Evolutionary conservation across 1,140 invertebrate genomes (phyloP).

Genomic region (Plodia interpunctella): DNA sequence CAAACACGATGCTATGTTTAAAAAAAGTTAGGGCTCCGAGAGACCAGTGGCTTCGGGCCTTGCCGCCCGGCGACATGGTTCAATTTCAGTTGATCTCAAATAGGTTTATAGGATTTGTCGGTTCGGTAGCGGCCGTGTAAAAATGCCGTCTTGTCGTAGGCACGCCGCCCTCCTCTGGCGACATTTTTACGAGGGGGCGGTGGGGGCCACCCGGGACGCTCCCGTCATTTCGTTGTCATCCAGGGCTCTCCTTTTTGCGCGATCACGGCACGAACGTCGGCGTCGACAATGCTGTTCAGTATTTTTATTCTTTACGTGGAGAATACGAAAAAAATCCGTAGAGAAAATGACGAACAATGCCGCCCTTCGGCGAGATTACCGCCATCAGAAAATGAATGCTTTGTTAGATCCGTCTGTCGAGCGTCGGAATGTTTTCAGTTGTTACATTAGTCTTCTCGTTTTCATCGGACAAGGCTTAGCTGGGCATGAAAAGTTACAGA

Average conservation of each 20-base stretch:
- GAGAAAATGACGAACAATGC: conserved; percentile 71
- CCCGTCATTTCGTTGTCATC: conserved; percentile 74
- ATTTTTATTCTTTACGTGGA: conserved; percentile 71
- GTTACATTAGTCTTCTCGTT: conserved; percentile 73
- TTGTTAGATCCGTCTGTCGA: conserved; percentile 68
- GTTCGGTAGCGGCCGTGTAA: conserved; percentile 51
- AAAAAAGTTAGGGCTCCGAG: conserved; percentile 46
- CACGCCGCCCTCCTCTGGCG: conserved; percentile 55
- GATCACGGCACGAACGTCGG: conserved; percentile 62
- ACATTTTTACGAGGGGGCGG: conserved; percentile 62
- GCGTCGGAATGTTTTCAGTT: conserved; percentile 63
- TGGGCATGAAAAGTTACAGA: conserved; percentile 53
- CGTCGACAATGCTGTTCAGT: conserved; percentile 73
- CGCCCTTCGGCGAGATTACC: conserved; percentile 72
- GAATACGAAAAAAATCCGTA: conserved; percentile 61
- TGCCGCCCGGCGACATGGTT: conserved; percentile 25
- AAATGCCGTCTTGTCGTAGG: conserved; percentile 73
- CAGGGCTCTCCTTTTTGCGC: conserved; percentile 69
- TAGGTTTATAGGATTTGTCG: conserved; percentile 49
- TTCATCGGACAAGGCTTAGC: conserved; percentile 53
- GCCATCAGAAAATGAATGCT: conserved; percentile 75
- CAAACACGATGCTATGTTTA: conserved; percentile 57
- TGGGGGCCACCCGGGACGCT: conserved; percentile 59
- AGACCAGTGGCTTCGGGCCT: conserved; percentile 22
- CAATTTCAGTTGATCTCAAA: conserved; percentile 28